These are phyloP conservation scores for Staurois parvus DNA, from an alignment of 2,797 vertebrate species.

Conservation along the genomic window DNA sequence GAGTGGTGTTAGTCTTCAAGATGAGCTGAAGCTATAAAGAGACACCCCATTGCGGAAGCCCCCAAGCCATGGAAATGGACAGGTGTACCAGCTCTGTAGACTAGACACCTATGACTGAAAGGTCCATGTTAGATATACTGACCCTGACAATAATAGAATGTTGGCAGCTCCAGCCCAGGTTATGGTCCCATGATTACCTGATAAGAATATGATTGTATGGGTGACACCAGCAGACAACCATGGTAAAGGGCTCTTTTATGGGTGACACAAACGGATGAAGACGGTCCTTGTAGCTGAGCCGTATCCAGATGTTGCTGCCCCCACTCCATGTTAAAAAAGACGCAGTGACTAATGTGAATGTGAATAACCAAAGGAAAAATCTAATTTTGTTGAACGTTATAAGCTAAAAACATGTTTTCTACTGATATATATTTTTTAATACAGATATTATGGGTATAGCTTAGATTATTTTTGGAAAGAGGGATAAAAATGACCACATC, in stretches of 20 bases:
- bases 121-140: no score
- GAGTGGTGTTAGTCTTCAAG: no score
- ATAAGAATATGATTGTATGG: background rate
- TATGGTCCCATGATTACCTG: background rate
- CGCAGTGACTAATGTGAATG: background rate
- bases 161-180: background rate
- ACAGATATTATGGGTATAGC: background rate
- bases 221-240: no score
- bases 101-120: no score
- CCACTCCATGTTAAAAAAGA: no score
- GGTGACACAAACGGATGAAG: background rate
- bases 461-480: background rate
- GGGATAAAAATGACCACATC: background rate
- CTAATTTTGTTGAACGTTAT: slow-evolving; percentile 20
- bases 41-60: no score
- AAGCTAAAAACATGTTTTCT: slow-evolving; percentile 26
- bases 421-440: slow-evolving; percentile 20
- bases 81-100: no score
- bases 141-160: no score
- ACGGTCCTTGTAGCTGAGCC: no score
- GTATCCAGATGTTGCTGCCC: no score
- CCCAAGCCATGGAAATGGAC: no score
- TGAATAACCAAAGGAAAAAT: slow-evolving; percentile 22
- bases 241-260: background rate
- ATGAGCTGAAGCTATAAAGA: no score